These are phyloP conservation scores for Hephaestus fuliginosus DNA, from an alignment of 2,797 vertebrate species.

Conservation along the genomic window DNA sequence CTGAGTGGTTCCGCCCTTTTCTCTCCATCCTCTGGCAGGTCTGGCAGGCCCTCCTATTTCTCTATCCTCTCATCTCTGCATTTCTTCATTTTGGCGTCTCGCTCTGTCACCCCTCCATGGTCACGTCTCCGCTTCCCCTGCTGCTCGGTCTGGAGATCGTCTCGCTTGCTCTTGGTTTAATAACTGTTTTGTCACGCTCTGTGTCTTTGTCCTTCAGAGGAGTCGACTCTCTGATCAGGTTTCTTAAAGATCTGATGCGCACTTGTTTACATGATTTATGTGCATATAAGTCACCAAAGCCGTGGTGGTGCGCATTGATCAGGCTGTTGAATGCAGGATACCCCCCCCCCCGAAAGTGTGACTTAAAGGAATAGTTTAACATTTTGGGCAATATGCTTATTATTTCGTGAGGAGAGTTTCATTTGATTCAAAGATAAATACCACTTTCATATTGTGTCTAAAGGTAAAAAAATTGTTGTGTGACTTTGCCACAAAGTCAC, in stretches of 20 bases:
- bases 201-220: conserved; percentile 80
- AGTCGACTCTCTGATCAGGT: conserved; percentile 69
- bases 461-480: background rate
- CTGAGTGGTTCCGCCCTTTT: conserved; percentile 40
- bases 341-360: background rate
- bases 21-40: conserved; percentile 53
- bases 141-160: conserved; percentile 71
- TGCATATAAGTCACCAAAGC: conserved; percentile 37
- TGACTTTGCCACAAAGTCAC: background rate
- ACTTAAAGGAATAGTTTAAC: background rate
- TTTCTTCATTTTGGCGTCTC: conserved; percentile 77
- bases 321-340: conserved; percentile 7
- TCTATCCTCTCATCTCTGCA: conserved; percentile 73
- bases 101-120: conserved; percentile 77
- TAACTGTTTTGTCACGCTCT: conserved; percentile 77
- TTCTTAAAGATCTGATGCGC: conserved; percentile 65
- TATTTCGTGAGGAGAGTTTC: background rate
- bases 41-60: conserved; percentile 65
- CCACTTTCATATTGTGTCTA: background rate
- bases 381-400: background rate
- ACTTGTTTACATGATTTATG: conserved; percentile 67
- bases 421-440: background rate
- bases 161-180: conserved; percentile 73
- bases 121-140: conserved; percentile 71
- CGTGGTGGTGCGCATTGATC: conserved; percentile 22